Conservation (phyloP, 2,113 vertebrate species). For the Pygoscelis adeliae region DNA sequence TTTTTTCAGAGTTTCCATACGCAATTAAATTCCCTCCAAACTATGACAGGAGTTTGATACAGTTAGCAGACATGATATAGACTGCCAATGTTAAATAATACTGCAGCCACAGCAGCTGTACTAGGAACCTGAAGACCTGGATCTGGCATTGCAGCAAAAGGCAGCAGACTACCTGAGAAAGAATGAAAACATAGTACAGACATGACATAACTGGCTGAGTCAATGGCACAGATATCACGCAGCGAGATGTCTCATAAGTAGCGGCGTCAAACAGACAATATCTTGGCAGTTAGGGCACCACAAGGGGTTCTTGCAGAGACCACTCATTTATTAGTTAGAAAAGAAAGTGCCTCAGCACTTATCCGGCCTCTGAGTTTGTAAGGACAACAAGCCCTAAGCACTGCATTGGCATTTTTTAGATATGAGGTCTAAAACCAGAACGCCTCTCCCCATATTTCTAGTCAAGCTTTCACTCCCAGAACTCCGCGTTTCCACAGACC, state of each 20-base stretch:
- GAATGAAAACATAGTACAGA: neutral
- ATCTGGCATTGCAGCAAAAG: neutral
- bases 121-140: neutral
- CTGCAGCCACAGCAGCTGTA: too few relatives aligned
- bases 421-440: neutral
- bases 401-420: neutral
- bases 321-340: neutral
- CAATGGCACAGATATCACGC: neutral
- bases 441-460: rapidly evolving
- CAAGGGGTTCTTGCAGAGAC: neutral
- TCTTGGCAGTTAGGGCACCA: too few relatives aligned
- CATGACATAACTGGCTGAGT: neutral
- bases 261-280: neutral
- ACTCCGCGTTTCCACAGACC: neutral
- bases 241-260: rapidly evolving
- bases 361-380: neutral
- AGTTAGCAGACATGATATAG: neutral
- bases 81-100: neutral
- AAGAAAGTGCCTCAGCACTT: neutral
- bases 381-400: neutral
- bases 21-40: neutral
- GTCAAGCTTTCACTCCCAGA: neutral
- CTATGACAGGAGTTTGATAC: neutral
- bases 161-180: neutral
- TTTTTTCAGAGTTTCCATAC: neutral